These are phyloP conservation scores for Conchocele bisecta DNA, from an alignment of 2,888 invertebrate species.

Conservation along the genomic window DNA sequence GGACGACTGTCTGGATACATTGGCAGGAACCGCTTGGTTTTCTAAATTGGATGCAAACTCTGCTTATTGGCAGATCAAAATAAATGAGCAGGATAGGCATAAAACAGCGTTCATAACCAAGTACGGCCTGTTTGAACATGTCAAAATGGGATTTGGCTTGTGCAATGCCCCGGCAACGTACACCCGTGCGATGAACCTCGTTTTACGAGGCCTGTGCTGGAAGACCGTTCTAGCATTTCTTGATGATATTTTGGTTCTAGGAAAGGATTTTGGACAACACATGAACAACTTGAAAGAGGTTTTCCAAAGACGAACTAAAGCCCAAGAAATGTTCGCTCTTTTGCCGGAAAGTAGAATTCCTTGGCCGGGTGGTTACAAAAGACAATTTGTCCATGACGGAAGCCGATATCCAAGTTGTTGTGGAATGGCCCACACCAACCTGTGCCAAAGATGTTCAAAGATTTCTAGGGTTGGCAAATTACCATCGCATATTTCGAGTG, in stretches of 20 bases:
- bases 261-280: not conserved
- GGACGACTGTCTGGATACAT: constrained; percentile 44
- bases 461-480: no score
- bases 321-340: not conserved
- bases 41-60: no score
- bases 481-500: constrained; percentile 27
- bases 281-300: not conserved
- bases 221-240: not conserved
- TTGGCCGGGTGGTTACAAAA: constrained; percentile 26
- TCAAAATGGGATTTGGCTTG: not conserved
- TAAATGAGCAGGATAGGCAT: constrained; percentile 32
- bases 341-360: constrained; percentile 40
- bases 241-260: constrained; percentile 3
- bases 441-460: no score
- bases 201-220: constrained; percentile 3
- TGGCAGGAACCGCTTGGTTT: constrained; percentile 31
- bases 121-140: no score
- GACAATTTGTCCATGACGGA: constrained; percentile 8
- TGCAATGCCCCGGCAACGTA: constrained; percentile 12
- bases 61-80: constrained; percentile 51
- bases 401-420: not conserved
- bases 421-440: no score
- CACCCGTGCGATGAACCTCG: constrained; percentile 6
- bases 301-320: not conserved
- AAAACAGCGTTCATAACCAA: no score